Percentiles rank a stretch among this genome's conserved stretches.
phyloP scores from a whole-genome alignment of 2,797 vertebrate species.

The Coilia nasus region DNA sequence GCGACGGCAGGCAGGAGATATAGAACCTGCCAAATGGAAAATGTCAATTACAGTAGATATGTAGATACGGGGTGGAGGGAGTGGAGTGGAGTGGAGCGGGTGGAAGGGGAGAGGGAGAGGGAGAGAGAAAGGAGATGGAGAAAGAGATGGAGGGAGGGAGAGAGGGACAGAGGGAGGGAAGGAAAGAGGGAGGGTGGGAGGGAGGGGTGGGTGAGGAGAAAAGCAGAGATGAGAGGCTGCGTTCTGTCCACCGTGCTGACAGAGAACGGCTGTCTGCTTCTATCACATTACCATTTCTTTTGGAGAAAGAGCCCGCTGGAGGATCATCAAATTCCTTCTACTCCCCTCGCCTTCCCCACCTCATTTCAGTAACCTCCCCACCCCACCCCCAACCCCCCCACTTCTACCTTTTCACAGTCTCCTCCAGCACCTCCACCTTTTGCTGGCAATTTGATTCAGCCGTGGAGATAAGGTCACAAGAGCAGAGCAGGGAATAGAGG shows the following conservation, averaged over 20 bases:
- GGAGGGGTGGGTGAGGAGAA: slow-evolving; percentile 52
- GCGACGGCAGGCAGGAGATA: slow-evolving; percentile 78
- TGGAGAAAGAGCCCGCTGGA: slow-evolving; percentile 49
- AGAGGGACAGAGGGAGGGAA: slow-evolving; percentile 51
- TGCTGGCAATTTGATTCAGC: slow-evolving; percentile 73
- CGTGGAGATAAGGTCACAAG: slow-evolving; percentile 65
- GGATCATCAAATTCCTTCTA: slow-evolving; percentile 56
- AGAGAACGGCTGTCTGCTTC: slow-evolving; percentile 69
- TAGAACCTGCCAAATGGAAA: slow-evolving; percentile 92
- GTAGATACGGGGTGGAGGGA: slow-evolving; percentile 65
- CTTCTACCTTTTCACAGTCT: slow-evolving; percentile 48
- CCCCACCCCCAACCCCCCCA: slow-evolving; percentile 5
- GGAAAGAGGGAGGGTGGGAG: slow-evolving; percentile 44
- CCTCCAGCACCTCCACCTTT: slow-evolving; percentile 58
- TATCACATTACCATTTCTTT: slow-evolving; percentile 67
- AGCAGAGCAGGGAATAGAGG: slow-evolving; percentile 37
- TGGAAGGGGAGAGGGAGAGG: slow-evolving; percentile 51
- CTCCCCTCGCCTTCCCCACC: slow-evolving; percentile 36
- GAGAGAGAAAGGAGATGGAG: slow-evolving; percentile 13
- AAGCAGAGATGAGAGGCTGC: slow-evolving; percentile 66
- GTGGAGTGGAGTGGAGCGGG: slow-evolving; percentile 20
- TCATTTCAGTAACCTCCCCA: slow-evolving; percentile 33
- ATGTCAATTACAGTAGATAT: slow-evolving; percentile 91
- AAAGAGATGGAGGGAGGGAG: slow-evolving; percentile 34
- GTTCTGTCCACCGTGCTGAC: slow-evolving; percentile 64